Conservation (phyloP, 2,113 vertebrate genomes). For the Anser cygnoides region DNA sequence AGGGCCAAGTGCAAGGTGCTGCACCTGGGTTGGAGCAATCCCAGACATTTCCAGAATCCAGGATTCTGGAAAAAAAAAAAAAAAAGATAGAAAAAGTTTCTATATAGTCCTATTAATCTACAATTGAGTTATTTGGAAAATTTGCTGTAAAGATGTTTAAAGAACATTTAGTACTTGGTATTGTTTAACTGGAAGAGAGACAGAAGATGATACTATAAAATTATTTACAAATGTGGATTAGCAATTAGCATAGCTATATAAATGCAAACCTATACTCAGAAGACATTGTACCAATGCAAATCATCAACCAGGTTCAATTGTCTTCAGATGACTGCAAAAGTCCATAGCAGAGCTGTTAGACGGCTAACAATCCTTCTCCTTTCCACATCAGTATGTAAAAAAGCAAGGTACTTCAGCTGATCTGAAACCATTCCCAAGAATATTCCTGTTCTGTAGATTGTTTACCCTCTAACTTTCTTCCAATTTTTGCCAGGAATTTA, state of each 20-base stretch:
- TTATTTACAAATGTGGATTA: not conserved
- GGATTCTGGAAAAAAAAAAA: too few relatives aligned
- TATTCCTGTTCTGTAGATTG: not conserved
- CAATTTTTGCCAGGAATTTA: not conserved
- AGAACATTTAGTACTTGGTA: not conserved
- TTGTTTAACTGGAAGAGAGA: not conserved
- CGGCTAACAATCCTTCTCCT: not conserved
- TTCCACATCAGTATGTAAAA: rapidly evolving
- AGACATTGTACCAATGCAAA: not conserved
- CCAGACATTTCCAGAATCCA: too few relatives aligned
- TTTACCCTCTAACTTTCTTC: not conserved
- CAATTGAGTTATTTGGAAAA: not conserved
- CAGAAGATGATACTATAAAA: not conserved
- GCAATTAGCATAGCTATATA: not conserved
- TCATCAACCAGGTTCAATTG: not conserved
- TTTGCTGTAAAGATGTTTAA: not conserved
- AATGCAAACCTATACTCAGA: not conserved
- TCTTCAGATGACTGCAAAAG: not conserved
- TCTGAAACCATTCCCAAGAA: not conserved
- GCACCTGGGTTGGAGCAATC: too few relatives aligned
- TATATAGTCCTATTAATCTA: not conserved
- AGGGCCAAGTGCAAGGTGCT: too few relatives aligned
- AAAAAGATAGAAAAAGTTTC: not conserved
- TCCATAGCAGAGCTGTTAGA: not conserved
- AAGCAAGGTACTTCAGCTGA: not conserved